Evolutionary conservation across 2,888 invertebrate genomes (phyloP).

Genomic region (Amphipyra berbera): DNA sequence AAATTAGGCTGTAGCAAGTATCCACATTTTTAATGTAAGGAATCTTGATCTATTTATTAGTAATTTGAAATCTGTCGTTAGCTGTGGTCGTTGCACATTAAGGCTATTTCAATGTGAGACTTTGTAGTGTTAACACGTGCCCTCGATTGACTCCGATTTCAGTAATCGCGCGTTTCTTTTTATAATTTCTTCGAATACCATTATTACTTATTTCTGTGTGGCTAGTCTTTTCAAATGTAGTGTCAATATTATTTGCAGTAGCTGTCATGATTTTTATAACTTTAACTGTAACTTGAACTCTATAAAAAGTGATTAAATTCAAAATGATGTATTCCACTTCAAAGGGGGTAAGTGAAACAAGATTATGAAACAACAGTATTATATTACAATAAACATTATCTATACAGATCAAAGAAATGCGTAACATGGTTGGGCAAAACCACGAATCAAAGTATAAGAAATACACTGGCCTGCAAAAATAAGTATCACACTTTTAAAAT

Average conservation of each 20-base stretch:
- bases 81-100: conserved; percentile 27
- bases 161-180: conserved; percentile 28
- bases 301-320: conserved; percentile 16
- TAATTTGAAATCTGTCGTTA: conserved; percentile 49
- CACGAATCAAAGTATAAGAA: conserved; percentile 43
- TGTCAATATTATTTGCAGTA: conserved; percentile 6
- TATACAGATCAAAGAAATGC: conserved; percentile 26
- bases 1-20: conserved; percentile 50
- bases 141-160: conserved; percentile 22
- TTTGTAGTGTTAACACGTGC: conserved; percentile 47
- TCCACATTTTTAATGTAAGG: conserved; percentile 45
- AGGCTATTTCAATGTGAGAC: conserved; percentile 38
- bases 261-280: too few relatives aligned
- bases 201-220: conserved; percentile 13
- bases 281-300: conserved; percentile 30
- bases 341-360: conserved; percentile 51
- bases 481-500: too few relatives aligned
- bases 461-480: too few relatives aligned
- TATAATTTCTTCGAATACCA: conserved; percentile 1
- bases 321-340: conserved; percentile 45
- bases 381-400: conserved; percentile 25
- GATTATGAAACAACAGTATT: conserved; percentile 39
- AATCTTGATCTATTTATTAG: conserved; percentile 59
- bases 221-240: conserved; percentile 17
- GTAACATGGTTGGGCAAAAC: conserved; percentile 35